phyloP scores from a whole-genome alignment of 2,113 vertebrate genomes.

The Atrichornis clamosus region DNA sequence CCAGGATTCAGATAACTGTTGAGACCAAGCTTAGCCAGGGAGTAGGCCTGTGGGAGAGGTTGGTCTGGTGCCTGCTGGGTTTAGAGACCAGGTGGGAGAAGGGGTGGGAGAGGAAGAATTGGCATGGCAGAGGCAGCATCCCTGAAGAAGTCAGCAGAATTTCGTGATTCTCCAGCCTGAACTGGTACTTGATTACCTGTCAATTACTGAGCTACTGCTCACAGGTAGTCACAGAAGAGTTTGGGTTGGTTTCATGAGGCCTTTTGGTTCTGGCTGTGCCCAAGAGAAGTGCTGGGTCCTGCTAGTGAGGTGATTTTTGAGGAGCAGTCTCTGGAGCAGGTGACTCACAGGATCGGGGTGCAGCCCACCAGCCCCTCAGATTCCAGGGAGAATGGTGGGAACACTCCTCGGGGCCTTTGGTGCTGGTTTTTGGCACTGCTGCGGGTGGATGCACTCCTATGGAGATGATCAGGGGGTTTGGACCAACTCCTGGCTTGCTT shows the following conservation, averaged over 20 bases:
- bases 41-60: rapidly evolving
- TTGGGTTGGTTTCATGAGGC: neutral
- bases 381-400: neutral
- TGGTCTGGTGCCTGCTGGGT: neutral
- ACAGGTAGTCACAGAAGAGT: rapidly evolving
- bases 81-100: neutral
- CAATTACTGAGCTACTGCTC: rapidly evolving
- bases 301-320: neutral
- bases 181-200: rapidly evolving
- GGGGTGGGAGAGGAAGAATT: neutral
- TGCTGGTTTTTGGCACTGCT: neutral
- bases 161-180: neutral
- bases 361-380: neutral
- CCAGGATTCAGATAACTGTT: rapidly evolving
- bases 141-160: neutral
- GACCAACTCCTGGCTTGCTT: neutral
- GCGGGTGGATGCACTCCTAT: rapidly evolving
- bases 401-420: neutral
- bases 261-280: neutral
- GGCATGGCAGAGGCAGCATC: neutral
- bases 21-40: neutral
- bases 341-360: neutral
- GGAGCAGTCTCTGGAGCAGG: neutral
- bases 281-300: neutral
- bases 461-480: neutral